These are phyloP conservation scores for Paelopatides confundens DNA, from an alignment of 53 echinoderm and acorn worm species.

Conservation along the genomic window DNA sequence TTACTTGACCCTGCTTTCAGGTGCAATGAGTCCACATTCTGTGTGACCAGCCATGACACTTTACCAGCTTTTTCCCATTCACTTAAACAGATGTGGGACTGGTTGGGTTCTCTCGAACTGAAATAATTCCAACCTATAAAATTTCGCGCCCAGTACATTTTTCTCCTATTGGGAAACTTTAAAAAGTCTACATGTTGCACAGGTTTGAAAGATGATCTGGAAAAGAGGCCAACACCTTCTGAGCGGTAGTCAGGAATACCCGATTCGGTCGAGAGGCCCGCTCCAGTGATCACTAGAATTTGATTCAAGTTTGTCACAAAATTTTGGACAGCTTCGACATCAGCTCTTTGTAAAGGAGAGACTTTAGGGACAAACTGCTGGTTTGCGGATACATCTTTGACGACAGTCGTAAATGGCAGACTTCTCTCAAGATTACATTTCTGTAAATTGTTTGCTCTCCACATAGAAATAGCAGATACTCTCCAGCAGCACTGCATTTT, in stretches of 20 bases:
- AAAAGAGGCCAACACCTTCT: slow-evolving; percentile 92
- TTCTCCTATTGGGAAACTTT: slow-evolving; percentile 59
- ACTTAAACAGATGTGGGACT: slow-evolving; percentile 65
- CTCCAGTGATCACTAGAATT: slow-evolving; percentile 89
- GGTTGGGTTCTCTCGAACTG: slow-evolving; percentile 78
- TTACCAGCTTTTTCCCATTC: slow-evolving; percentile 87
- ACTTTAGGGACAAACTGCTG: slow-evolving; percentile 79
- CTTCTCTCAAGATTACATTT: background rate
- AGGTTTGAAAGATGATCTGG: slow-evolving; percentile 75
- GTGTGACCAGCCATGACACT: slow-evolving; percentile 91
- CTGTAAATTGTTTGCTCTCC: background rate
- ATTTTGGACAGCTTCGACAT: slow-evolving; percentile 70
- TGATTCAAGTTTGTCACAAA: slow-evolving; percentile 67
- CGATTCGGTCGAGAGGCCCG: slow-evolving; percentile 96
- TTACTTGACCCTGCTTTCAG: slow-evolving; percentile 75
- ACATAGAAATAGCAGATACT: background rate
- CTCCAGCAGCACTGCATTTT: background rate
- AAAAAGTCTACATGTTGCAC: slow-evolving; percentile 85
- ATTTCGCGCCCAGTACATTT: slow-evolving; percentile 95
- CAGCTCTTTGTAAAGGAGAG: slow-evolving; percentile 41
- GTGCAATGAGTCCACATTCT: slow-evolving; percentile 94
- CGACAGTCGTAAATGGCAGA: background rate
- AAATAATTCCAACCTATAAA: slow-evolving; percentile 88
- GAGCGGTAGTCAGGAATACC: slow-evolving; percentile 98
- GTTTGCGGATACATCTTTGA: background rate